Evolutionary conservation across 92 coral and sea anemone genomes (phyloP).

Genomic region (Zoanthus sociatus): DNA sequence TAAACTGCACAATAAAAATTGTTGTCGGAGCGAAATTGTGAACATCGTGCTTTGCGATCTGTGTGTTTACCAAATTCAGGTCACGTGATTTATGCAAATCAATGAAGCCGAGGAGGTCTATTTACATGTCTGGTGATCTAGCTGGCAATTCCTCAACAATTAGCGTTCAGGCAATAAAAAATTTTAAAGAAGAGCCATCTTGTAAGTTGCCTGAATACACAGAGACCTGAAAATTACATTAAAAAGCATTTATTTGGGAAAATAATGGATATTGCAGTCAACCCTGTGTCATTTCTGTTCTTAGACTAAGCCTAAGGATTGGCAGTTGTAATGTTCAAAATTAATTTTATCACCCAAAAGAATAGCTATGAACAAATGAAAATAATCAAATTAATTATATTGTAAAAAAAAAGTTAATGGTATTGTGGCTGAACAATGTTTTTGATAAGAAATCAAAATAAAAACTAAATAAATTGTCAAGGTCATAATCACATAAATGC

Average conservation of each 20-base stretch:
- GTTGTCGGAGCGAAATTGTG: neutral
- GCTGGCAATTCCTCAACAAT: no score
- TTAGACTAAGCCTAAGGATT: neutral
- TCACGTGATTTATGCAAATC: slow-evolving; percentile 5
- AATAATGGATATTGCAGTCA: no score
- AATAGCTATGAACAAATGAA: neutral
- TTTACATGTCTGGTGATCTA: no score
- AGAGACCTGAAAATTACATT: no score
- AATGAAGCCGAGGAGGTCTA: neutral
- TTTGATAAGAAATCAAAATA: neutral
- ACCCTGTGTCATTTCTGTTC: no score
- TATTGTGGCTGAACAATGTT: neutral
- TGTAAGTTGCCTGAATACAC: no score
- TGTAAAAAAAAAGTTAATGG: neutral
- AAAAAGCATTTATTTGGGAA: no score
- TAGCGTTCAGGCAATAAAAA: no score
- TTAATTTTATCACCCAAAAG: neutral
- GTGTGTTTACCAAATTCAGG: slow-evolving; percentile 4
- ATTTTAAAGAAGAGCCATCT: no score
- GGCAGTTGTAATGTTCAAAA: neutral
- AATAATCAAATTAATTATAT: no score
- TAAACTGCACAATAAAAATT: slow-evolving; percentile 68
- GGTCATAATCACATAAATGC: neutral
- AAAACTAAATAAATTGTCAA: neutral
- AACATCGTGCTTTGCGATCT: neutral